These are phyloP conservation scores for Stigmatopora argus DNA, from an alignment of 2,113 vertebrate genomes.

Conservation along the genomic window DNA sequence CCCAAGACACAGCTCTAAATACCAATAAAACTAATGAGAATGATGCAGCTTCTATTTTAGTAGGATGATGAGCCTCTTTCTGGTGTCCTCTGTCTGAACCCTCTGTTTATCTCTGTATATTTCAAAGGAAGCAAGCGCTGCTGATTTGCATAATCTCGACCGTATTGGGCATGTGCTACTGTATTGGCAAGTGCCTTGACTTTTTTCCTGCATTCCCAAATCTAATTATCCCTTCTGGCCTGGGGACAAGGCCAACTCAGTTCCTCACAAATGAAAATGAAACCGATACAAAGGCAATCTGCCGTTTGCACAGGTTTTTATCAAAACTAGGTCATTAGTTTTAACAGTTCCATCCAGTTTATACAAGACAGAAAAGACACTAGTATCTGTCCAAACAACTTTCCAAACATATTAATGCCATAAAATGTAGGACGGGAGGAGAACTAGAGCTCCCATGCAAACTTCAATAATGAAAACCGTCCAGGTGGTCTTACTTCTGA, in stretches of 20 bases:
- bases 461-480: neutral
- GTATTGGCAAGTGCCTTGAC: conserved; percentile 41
- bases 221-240: conserved; percentile 61
- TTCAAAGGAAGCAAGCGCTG: conserved; percentile 56
- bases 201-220: conserved; percentile 61
- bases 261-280: conserved; percentile 49
- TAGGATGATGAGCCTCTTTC: conserved; percentile 11
- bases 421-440: neutral
- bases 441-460: neutral
- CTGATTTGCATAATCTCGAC: conserved; percentile 66
- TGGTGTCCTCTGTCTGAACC: conserved; percentile 56
- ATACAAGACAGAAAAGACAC: conserved; percentile 19
- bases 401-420: neutral
- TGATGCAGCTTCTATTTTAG: conserved; percentile 8
- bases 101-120: conserved; percentile 58
- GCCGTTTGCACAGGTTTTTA: conserved; percentile 29
- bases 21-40: neutral
- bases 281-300: conserved; percentile 33
- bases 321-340: conserved; percentile 49
- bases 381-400: neutral
- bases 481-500: neutral
- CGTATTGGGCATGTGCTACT: conserved; percentile 22
- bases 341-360: conserved; percentile 29
- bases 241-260: conserved; percentile 46
- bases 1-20: neutral